Conservation (phyloP, 2,797 vertebrate genomes). For the Gorsachius magnificus region DNA sequence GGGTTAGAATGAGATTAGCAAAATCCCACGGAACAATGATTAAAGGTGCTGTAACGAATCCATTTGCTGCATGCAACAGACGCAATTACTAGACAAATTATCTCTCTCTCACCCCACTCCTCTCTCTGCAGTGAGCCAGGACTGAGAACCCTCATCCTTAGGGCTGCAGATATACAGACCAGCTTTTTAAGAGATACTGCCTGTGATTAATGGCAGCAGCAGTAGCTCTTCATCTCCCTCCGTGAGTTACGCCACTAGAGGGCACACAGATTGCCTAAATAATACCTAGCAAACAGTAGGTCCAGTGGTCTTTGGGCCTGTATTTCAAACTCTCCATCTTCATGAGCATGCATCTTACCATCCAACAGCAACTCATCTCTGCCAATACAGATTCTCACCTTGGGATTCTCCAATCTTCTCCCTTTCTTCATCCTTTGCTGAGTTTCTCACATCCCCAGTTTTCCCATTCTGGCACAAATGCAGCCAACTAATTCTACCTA, state of each 20-base stretch:
- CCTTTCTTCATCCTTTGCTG: background rate
- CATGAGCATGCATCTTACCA: fast-evolving
- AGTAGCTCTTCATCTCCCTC: background rate
- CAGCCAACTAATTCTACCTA: background rate
- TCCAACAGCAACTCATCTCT: background rate
- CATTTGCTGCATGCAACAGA: constrained; percentile 43
- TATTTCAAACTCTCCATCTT: background rate
- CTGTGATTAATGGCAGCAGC: background rate
- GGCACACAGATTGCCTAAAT: background rate
- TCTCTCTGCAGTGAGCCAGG: background rate
- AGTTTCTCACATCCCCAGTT: background rate
- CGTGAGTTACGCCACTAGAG: background rate
- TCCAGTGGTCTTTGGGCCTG: background rate
- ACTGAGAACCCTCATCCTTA: background rate
- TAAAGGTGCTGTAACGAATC: constrained; percentile 60
- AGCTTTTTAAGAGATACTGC: background rate
- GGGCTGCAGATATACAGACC: background rate
- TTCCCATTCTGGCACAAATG: background rate
- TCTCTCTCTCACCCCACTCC: background rate
- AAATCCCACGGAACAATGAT: constrained; percentile 49
- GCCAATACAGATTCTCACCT: background rate
- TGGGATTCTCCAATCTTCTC: background rate
- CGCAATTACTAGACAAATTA: constrained; percentile 54
- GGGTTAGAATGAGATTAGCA: constrained; percentile 59
- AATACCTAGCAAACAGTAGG: background rate